Evolutionary conservation across 2,888 invertebrate species (phyloP), one percentile per base, ranked within the genome.

Genomic region (Acholoe squamosa): DNA sequence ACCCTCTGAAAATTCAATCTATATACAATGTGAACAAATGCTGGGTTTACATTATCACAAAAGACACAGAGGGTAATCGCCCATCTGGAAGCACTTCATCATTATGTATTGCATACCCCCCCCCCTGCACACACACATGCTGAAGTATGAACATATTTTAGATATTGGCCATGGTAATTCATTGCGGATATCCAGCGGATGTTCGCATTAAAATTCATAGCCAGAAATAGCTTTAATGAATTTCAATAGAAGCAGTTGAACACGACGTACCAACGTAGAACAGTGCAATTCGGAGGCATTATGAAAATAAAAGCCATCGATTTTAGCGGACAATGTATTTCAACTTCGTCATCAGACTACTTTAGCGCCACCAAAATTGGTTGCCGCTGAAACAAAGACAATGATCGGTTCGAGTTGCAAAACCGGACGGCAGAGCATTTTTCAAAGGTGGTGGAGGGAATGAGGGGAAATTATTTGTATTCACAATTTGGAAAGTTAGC

Each of bases 261-360:
- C 80, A n/a, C 19, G 19, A 12, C 14, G 80, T 14, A 25, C 80
- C 80, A 12, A 43, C 43, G 22, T 43, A 80, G 80, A 80, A 43
- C 80, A 25, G 34, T 25, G 34, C 80, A 80, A 34, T 34, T 80
- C 7, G 34, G 19, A 43, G 10, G 16, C 12, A 43, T 19, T 3
- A 43, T 7, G 3, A 19, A 33, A 80, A 80, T 34, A 34, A 80
- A 43, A 0, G 19, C 5, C 34, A 33, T 80, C 33, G 22, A 80
- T 80, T 80, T 43, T 25, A 43, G 14, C 80, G n/a, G 33, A 80
- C 80, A 80, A 80, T 80, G 80, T 80, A 80, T 80, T 80, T 80
- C 80, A 80, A 80, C 80, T 80, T 80, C 43, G 80, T 80, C 80
- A 80, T 80, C 80, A 22, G 43, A 33, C 16, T 25, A 43, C 80